Conservation (phyloP, 2,888 invertebrate species). For the Eurytoma adleriae region DNA sequence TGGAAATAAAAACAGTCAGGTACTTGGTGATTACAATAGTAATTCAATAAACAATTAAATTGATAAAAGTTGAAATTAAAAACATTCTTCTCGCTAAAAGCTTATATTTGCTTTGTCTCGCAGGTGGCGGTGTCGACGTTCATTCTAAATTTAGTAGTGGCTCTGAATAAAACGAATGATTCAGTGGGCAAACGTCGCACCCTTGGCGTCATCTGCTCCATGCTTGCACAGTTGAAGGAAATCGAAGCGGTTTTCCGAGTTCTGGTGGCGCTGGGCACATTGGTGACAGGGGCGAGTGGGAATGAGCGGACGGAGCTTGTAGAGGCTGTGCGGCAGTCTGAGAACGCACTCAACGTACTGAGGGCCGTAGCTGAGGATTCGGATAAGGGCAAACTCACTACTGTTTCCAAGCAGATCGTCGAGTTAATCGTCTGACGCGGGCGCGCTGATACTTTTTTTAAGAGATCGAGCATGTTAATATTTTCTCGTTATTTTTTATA, state of each 20-base stretch:
- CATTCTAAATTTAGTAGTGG: slow-evolving; percentile 84
- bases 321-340: slow-evolving; percentile 18
- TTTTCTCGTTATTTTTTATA: slow-evolving; percentile 54
- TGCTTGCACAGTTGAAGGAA: slow-evolving; percentile 80
- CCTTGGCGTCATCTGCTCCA: slow-evolving; percentile 78
- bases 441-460: background rate
- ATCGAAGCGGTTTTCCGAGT: slow-evolving; percentile 86
- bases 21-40: slow-evolving; percentile 63
- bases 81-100: background rate
- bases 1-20: slow-evolving; percentile 82
- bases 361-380: background rate
- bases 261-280: slow-evolving; percentile 87
- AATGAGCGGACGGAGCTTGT: slow-evolving; percentile 15
- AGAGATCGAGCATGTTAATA: slow-evolving; percentile 41
- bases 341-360: slow-evolving; percentile 15
- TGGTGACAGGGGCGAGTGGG: slow-evolving; percentile 17
- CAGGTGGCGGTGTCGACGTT: slow-evolving; percentile 87
- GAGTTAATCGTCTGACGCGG: slow-evolving; percentile 32
- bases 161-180: slow-evolving; percentile 79
- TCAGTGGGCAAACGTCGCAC: slow-evolving; percentile 76
- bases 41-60: background rate
- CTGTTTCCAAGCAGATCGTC: slow-evolving; percentile 39
- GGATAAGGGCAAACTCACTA: slow-evolving; percentile 34
- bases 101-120: slow-evolving; percentile 61
- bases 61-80: background rate